Conservation (phyloP, 2,888 invertebrate genomes). For the Crossocerus cetratus region DNA sequence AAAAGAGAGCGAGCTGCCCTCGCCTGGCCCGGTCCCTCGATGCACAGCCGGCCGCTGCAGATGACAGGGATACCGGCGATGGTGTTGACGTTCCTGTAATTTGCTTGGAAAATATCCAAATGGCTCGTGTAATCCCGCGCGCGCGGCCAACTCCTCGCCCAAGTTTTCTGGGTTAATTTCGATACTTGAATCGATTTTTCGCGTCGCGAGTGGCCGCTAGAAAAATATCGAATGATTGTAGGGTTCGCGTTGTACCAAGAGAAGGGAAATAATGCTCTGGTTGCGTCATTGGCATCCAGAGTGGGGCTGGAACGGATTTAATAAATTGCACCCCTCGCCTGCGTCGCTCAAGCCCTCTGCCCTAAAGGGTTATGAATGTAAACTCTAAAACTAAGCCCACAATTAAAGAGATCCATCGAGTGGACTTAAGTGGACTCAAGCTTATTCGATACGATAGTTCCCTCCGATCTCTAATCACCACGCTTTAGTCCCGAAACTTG, state of each 20-base stretch:
- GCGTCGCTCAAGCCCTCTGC: conserved; percentile 44
- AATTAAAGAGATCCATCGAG: conserved; percentile 59
- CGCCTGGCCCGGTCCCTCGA: conserved; percentile 30
- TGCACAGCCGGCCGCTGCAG: conserved; percentile 50
- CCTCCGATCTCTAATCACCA: conserved; percentile 8
- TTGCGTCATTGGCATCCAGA: conserved; percentile 19
- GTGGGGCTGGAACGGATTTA: conserved; percentile 51
- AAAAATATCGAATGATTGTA: no score
- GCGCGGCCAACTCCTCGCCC: conserved; percentile 31
- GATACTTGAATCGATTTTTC: conserved; percentile 39
- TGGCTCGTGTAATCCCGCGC: conserved; percentile 46
- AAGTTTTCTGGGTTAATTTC: conserved; percentile 40
- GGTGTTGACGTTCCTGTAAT: conserved; percentile 64
- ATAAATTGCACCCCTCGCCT: conserved; percentile 56
- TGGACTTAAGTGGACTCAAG: conserved; percentile 40
- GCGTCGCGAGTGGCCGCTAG: background rate
- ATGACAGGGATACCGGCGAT: conserved; percentile 59
- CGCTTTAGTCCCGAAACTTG: background rate
- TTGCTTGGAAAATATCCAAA: conserved; percentile 59
- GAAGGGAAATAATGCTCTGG: background rate
- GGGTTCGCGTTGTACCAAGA: background rate
- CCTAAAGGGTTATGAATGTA: conserved; percentile 67
- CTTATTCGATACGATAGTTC: conserved; percentile 26
- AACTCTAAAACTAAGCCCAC: conserved; percentile 63
- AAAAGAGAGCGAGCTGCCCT: conserved; percentile 50